Conservation (phyloP, 1,140 invertebrate genomes). For the silkworm (Bombyx mori) region ASM3026992v2 NC_085123.1:8396501-8397000, state of each 20-base stretch:
- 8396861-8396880: conserved; percentile 1
- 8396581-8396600: conserved; percentile 52
- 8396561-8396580: conserved; percentile 49
- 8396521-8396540: conserved; percentile 33
- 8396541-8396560: conserved; percentile 45
- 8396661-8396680: conserved; percentile 49
- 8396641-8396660: conserved; percentile 35
- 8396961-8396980: too few relatives aligned
- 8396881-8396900: too few relatives aligned
- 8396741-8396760: conserved; percentile 29
- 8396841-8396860: conserved; percentile 37
- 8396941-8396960: too few relatives aligned
- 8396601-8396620: conserved; percentile 32
- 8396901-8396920: too few relatives aligned
- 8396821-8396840: conserved; percentile 22
- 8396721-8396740: conserved; percentile 36
- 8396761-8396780: conserved; percentile 34
- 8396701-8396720: conserved; percentile 32
- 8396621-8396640: conserved; percentile 27
- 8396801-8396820: conserved; percentile 12
- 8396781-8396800: conserved; percentile 27
- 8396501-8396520: conserved; percentile 47
- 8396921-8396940: too few relatives aligned
- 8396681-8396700: conserved; percentile 35
- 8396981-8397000: too few relatives aligned